Evolutionary conservation across 2,113 vertebrate genomes (phyloP), one percentile per base, ranked within the genome.

Genomic region (Nycticryphes semicollaris): DNA sequence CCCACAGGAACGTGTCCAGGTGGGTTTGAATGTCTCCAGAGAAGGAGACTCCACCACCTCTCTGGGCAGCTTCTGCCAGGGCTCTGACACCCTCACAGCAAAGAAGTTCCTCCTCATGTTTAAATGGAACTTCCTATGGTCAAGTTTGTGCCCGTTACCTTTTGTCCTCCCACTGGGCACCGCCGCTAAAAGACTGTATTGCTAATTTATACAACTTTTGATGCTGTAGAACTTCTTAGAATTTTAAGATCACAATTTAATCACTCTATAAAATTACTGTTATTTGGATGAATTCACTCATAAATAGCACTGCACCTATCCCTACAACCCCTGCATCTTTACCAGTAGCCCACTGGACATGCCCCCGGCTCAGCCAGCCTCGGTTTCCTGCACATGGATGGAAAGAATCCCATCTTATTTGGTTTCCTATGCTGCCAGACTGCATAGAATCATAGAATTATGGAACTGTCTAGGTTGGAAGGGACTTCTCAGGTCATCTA

Each of bases 371-470:
- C 80, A 69, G 35, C 68, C 60, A 84, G 23, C 37, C 14, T 39
- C 9, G 9, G 23, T 4, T 3, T 31, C 39, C 60, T 30, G n/a
- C 47, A 24, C 0, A 0, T 2, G 51, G 19, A 7, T 3, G 25
- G 28, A 51, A 35, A 75, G 27, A 51, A 66, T n/a, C 14, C 54
- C 30, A 0, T 1, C 23, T 12, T 1, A 60, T 37, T n/a, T 17
- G 13, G 7, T 30, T 14, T 45, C 72, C 73, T 50, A 31, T 7
- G 12, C 15, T 77, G 74, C 62, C 45, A 48, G 33, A 10, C 5
- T 15, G 25, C 28, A 12, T 10, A 62, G 60, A 18, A 39, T 62
- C 35, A 62, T 3, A 11, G 35, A 62, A 35, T 37, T 14, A 60
- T 5, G 16, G 35, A 62, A 35, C 17, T 15, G 23, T 15, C 59